Evolutionary conservation across 2,113 vertebrate genomes (phyloP).

Genomic region (Erythrocercus mccallii): DNA sequence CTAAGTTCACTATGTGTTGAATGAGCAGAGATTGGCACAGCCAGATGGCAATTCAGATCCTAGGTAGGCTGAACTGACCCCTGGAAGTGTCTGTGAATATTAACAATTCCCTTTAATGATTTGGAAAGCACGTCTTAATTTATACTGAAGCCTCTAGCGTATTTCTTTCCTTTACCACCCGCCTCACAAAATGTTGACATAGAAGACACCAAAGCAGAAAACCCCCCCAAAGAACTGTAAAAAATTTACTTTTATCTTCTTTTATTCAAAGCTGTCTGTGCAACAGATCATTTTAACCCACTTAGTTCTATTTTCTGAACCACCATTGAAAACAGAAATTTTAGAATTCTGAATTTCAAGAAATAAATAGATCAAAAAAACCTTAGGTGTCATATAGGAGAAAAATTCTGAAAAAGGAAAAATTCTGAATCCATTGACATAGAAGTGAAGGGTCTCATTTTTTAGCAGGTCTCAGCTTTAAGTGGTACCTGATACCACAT

Average conservation of each 20-base stretch:
- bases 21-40: slow-evolving; percentile 28
- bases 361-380: neutral
- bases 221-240: neutral
- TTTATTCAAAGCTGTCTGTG: neutral
- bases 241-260: neutral
- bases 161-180: neutral
- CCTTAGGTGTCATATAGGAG: neutral
- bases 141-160: neutral
- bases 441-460: neutral
- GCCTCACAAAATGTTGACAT: neutral
- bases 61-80: slow-evolving; percentile 50
- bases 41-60: slow-evolving; percentile 56
- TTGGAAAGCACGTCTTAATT: slow-evolving; percentile 48
- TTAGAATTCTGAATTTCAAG: neutral
- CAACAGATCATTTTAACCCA: neutral
- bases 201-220: neutral
- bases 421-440: neutral
- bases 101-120: slow-evolving; percentile 59
- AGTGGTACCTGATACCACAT: neutral
- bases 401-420: neutral
- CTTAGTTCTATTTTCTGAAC: neutral
- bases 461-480: neutral
- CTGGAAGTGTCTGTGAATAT: slow-evolving; percentile 64
- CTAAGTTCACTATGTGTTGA: neutral
- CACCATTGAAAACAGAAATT: neutral